Percentiles rank a stretch among this genome's conserved stretches.
Evolutionary conservation across 2,113 vertebrate species (phyloP).

Genomic region (Podocnemis expansa): DNA sequence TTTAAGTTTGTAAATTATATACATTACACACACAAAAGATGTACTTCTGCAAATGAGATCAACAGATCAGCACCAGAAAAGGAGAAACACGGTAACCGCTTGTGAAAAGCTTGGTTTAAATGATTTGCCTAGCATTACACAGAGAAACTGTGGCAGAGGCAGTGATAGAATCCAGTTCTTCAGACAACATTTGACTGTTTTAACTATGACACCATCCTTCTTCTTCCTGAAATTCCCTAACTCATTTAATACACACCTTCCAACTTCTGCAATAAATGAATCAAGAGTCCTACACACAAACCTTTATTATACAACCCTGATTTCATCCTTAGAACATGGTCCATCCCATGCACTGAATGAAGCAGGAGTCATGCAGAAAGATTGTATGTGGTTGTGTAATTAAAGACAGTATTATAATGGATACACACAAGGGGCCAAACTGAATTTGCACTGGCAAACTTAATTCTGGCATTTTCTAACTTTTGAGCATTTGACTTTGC

Average conservation of each 20-base stretch:
- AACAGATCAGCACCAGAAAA: neutral
- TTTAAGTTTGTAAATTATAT: neutral
- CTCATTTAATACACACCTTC: neutral
- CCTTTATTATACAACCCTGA: neutral
- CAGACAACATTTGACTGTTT: neutral
- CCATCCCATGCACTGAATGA: neutral
- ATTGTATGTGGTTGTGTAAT: neutral
- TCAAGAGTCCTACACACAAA: neutral
- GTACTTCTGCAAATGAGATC: neutral
- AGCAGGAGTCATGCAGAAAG: neutral
- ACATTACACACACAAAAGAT: neutral
- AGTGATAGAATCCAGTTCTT: neutral
- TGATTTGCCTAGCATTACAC: neutral
- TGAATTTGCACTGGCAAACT: neutral
- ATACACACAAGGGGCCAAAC: neutral
- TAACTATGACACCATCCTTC: neutral
- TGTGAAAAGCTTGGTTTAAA: neutral
- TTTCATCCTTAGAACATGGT: neutral
- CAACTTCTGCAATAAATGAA: slow-evolving; percentile 2
- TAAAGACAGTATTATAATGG: neutral
- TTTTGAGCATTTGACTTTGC: neutral
- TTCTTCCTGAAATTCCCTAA: neutral
- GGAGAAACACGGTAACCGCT: neutral
- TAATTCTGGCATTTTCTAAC: neutral
- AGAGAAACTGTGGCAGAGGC: neutral